Conservation (phyloP, 2,888 invertebrate genomes). For the Molanna angustata region DNA sequence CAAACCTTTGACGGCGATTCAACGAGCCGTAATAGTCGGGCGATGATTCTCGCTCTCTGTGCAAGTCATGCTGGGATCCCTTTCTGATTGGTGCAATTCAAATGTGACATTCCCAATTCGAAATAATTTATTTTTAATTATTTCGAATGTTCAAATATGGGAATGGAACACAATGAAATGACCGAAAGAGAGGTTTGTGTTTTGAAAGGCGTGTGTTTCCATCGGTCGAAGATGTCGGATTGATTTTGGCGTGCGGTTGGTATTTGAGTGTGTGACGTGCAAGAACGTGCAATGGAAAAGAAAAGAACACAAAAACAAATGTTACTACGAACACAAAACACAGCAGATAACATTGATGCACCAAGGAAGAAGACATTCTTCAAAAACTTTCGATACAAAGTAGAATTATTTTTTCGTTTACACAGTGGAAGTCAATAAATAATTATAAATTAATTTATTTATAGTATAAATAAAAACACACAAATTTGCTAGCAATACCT, state of each 20-base stretch:
- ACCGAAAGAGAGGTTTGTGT: neutral
- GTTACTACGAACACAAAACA: constrained; percentile 23
- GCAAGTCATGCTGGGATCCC: constrained; percentile 72
- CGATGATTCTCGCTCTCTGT: constrained; percentile 64
- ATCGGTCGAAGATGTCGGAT: constrained; percentile 6
- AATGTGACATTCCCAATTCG: constrained; percentile 1
- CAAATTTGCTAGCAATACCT: too few relatives aligned
- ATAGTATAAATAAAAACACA: too few relatives aligned
- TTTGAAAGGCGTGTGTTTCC: constrained; percentile 7
- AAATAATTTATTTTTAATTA: neutral
- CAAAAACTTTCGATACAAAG: too few relatives aligned
- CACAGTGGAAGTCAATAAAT: too few relatives aligned
- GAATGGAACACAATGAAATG: neutral
- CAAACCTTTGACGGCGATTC: constrained; percentile 75
- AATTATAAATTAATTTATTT: too few relatives aligned
- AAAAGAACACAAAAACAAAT: constrained; percentile 26
- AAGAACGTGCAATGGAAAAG: constrained; percentile 22
- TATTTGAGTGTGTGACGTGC: constrained; percentile 19
- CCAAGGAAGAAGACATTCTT: too few relatives aligned
- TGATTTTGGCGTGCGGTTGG: constrained; percentile 12
- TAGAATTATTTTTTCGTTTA: too few relatives aligned
- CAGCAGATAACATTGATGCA: too few relatives aligned
- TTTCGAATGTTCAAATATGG: neutral
- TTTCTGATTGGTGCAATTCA: constrained; percentile 54
- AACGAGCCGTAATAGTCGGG: constrained; percentile 68